Percentiles rank a stretch among this genome's conserved stretches.
Evolutionary conservation across 2,113 vertebrate genomes (phyloP).

Genomic region (Cottus gobio): DNA sequence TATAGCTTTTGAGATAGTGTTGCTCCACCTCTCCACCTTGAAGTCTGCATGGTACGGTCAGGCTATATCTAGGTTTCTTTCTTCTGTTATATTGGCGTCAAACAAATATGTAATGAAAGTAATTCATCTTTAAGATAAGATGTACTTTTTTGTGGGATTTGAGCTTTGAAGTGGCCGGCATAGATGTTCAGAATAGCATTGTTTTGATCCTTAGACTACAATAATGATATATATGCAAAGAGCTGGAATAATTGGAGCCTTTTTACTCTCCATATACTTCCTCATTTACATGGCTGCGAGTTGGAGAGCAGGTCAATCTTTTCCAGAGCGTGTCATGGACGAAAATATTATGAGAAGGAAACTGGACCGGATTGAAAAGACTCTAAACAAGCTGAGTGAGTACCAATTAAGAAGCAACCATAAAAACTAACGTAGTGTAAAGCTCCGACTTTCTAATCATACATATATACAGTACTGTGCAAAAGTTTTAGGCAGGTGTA

Average conservation of each 20-base stretch:
- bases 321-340: background rate
- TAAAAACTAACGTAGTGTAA: background rate
- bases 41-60: background rate
- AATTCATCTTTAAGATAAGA: conserved; percentile 47
- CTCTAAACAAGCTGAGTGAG: conserved; percentile 56
- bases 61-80: background rate
- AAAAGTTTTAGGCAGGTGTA: too few relatives aligned
- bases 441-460: background rate
- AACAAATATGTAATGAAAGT: background rate
- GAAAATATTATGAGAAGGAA: conserved; percentile 17
- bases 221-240: conserved; percentile 40
- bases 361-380: conserved; percentile 59
- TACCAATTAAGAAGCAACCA: background rate
- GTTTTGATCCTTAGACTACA: background rate
- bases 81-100: background rate
- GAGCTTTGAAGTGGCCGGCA: background rate
- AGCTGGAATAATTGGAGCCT: conserved; percentile 21
- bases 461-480: too few relatives aligned
- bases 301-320: background rate
- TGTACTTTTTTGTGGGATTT: background rate
- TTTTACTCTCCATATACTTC: conserved; percentile 33
- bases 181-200: background rate
- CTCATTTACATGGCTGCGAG: background rate
- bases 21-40: background rate
- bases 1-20: background rate